Conservation (phyloP, 2,797 vertebrate genomes). For the Gorsachius magnificus region DNA sequence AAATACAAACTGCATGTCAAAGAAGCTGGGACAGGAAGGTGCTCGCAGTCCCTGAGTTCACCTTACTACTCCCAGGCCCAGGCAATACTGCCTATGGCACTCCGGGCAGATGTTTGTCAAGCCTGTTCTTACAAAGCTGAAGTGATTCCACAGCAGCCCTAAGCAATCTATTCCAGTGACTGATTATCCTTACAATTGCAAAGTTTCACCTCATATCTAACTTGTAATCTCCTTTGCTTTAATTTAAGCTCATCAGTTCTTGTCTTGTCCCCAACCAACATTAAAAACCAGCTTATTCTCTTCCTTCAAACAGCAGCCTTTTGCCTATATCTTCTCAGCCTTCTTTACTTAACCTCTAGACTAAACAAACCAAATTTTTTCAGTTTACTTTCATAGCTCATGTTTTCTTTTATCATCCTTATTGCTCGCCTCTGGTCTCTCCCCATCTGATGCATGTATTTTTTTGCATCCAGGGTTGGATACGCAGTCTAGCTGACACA, state of each 20-base stretch:
- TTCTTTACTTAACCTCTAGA: conserved; percentile 4
- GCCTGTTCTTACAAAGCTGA: background rate
- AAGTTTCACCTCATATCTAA: background rate
- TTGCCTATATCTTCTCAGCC: background rate
- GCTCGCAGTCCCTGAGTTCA: background rate
- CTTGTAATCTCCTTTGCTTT: background rate
- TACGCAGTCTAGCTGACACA: accelerated
- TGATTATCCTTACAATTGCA: background rate
- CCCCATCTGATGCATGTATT: background rate
- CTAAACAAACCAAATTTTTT: background rate
- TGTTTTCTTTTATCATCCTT: background rate
- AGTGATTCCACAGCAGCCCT: background rate
- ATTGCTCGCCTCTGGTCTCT: background rate
- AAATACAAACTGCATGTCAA: background rate
- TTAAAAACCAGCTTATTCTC: background rate
- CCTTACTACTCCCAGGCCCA: background rate
- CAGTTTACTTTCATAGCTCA: background rate
- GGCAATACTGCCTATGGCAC: background rate
- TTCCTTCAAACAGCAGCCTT: background rate
- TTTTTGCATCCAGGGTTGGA: background rate
- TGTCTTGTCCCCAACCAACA: background rate
- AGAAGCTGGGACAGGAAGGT: background rate
- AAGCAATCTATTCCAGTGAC: background rate
- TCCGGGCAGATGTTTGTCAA: background rate
- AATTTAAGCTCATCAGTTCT: background rate